Evolutionary conservation across 2,113 vertebrate species (phyloP).

Genomic region (Monopterus albus): DNA sequence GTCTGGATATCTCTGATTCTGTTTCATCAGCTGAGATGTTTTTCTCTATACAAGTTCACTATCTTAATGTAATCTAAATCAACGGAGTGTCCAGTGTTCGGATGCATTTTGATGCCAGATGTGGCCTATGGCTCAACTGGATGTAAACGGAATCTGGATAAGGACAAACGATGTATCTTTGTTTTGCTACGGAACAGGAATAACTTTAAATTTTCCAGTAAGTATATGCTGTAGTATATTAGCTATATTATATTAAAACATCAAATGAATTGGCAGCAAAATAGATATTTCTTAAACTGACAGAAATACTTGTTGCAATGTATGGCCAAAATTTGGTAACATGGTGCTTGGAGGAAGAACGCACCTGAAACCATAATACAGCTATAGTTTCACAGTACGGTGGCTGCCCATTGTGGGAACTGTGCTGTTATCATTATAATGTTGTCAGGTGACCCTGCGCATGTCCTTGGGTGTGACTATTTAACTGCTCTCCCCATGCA

Average conservation of each 20-base stretch:
- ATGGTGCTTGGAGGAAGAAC: background rate
- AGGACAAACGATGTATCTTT: background rate
- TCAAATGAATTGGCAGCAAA: background rate
- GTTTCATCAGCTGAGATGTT: too few species aligned
- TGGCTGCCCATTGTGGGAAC: conserved; percentile 42
- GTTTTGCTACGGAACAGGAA: too few species aligned
- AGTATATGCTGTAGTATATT: too few species aligned
- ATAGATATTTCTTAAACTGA: background rate
- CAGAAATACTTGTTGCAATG: background rate
- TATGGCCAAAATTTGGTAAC: background rate
- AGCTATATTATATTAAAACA: too few species aligned
- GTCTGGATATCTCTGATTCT: too few species aligned
- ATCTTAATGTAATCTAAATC: too few species aligned
- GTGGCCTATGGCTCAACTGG: background rate
- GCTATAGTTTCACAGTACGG: background rate
- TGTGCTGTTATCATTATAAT: conserved; percentile 30
- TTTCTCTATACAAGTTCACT: too few species aligned
- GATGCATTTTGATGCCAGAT: too few species aligned
- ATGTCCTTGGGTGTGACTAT: conserved; percentile 61
- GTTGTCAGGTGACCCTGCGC: conserved; percentile 50
- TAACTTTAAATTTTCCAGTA: too few species aligned
- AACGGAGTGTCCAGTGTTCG: too few species aligned
- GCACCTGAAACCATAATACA: background rate
- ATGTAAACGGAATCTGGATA: background rate
- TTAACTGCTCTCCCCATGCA: conserved; percentile 24